Base-by-base conservation (phyloP, 2,888 invertebrate genomes). In the Aquatica leii region DNA sequence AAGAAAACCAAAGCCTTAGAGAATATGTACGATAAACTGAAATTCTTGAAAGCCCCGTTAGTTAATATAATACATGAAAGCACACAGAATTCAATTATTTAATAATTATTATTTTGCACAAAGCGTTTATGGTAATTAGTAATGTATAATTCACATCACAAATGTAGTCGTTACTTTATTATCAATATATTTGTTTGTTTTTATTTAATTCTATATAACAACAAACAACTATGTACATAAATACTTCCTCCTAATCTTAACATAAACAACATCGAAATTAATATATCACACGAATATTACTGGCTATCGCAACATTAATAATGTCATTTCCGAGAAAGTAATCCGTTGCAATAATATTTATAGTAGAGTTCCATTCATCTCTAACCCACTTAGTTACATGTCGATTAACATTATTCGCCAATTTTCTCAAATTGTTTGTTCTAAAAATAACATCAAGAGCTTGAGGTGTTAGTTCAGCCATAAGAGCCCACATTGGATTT, bases 381-480 rank as follows among this genome's bases (percentile, higher is more conserved):
- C 84, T 77, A 15, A 92, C 86, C 84, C 92, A 90, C 24, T 84
- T 82, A 0, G 89, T 89, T 0, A 93, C 84, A 73, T 90, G 87
- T 35, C 87, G 84, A 80, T 93, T 93, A 11, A 90, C 87, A 0
- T 78, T 80, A 57, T 90, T 86, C 0, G 91, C 90, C 78, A 88
- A 86, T 51, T 84, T 82, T 21, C 90, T 81, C 20, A 92, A 78
- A 14, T 88, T 88, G 4, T 87, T 88, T 3, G 86, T 81, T 1
- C 85, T 81, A 65, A 87, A 82, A 8, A 90, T 77, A 15, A 91
- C 85, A 71, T 89, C 88, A 31, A 86, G 79, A 0, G 88, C 83
- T 40, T 85, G 86, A 0, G 91, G 89, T 0, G 91, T 92, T 49
- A 90, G 83, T 79, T 92, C 89, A 0, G 90, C 90, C 91, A 91